These are phyloP conservation scores for Arge pagana DNA, from an alignment of 2,888 invertebrate species.

Conservation along the genomic window DNA sequence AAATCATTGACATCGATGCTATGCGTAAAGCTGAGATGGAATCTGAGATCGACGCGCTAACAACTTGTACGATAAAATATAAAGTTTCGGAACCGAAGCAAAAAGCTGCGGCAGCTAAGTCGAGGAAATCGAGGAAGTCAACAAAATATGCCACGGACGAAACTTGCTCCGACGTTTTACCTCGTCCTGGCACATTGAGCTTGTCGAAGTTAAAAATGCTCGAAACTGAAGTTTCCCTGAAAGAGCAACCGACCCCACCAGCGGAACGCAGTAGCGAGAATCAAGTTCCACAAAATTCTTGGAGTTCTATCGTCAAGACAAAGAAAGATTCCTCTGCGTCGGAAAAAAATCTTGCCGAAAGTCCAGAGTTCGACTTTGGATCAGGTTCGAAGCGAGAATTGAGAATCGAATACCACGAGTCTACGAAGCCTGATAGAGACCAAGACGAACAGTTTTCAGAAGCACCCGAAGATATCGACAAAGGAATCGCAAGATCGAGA, in stretches of 20 bases:
- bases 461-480: too few species aligned
- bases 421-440: too few species aligned
- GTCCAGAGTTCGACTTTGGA: too few species aligned
- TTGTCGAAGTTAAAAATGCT: constrained; percentile 17
- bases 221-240: constrained; percentile 7
- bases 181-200: constrained; percentile 7
- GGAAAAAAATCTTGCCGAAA: too few species aligned
- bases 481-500: too few species aligned
- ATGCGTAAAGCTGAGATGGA: constrained; percentile 45
- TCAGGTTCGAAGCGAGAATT: too few species aligned
- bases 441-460: too few species aligned
- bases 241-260: background rate
- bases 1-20: constrained; percentile 51
- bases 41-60: constrained; percentile 24
- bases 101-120: constrained; percentile 6
- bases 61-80: constrained; percentile 36
- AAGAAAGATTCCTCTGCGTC: constrained; percentile 2
- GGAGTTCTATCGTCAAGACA: constrained; percentile 20
- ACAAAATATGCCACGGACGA: background rate
- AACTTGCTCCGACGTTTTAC: background rate
- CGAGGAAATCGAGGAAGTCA: constrained; percentile 9
- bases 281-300: constrained; percentile 10
- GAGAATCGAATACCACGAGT: too few species aligned
- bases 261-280: background rate
- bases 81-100: constrained; percentile 40